Percentiles rank a stretch among this genome's conserved stretches.
phyloP scores from a whole-genome alignment of 2,888 invertebrate genomes.

The Ormyrus rosae region DNA sequence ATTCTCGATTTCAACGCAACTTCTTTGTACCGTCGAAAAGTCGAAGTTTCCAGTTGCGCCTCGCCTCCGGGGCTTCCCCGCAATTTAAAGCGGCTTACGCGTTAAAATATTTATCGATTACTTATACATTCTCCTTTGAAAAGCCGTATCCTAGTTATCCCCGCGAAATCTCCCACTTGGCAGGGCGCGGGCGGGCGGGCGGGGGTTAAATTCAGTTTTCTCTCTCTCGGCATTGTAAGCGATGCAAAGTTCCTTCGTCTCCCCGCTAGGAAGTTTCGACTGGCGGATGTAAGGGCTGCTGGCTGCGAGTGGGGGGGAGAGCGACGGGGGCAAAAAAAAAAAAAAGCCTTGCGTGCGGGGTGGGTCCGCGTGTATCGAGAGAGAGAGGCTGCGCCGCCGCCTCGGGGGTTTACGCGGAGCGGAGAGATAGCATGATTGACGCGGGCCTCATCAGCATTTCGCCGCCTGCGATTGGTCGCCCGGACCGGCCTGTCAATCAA shows the following conservation, averaged over 20 bases:
- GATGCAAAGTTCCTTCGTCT: slow-evolving; percentile 54
- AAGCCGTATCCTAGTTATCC: not conserved
- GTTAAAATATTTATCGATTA: slow-evolving; percentile 49
- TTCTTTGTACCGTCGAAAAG: too few species aligned
- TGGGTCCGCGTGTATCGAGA: too few species aligned
- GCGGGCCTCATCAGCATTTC: slow-evolving; percentile 86
- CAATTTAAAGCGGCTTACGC: slow-evolving; percentile 17
- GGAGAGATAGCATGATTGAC: slow-evolving; percentile 81
- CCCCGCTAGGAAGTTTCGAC: slow-evolving; percentile 34
- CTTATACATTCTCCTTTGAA: slow-evolving; percentile 45
- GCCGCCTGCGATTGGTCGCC: slow-evolving; percentile 86
- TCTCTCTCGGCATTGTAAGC: slow-evolving; percentile 20
- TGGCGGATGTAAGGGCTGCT: slow-evolving; percentile 61
- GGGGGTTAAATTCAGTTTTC: slow-evolving; percentile 53
- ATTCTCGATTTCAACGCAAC: too few species aligned
- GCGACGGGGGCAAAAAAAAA: not conserved
- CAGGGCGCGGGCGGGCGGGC: not conserved
- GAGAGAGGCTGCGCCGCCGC: not conserved
- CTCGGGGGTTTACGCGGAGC: not conserved
- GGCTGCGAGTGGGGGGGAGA: too few species aligned
- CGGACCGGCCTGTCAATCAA: slow-evolving; percentile 86
- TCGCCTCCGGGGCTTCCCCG: too few species aligned
- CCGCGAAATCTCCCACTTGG: slow-evolving; percentile 18
- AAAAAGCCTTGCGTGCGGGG: too few species aligned
- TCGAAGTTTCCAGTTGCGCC: too few species aligned